phyloP scores from a whole-genome alignment of 2,113 vertebrate species.

The Urocitellus parryii region DNA sequence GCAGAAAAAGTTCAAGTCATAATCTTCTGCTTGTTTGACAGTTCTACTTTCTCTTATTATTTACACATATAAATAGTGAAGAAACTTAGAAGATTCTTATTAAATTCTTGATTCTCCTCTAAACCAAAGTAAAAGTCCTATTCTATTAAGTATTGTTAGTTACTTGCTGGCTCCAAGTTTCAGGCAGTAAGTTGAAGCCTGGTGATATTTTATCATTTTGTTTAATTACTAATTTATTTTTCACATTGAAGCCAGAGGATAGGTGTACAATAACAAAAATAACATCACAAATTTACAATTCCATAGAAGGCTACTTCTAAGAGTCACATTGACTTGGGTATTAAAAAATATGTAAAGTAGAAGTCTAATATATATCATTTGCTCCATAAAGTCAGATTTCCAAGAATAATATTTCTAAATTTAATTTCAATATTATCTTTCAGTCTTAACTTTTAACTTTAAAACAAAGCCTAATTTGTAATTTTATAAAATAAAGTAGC shows the following conservation, averaged over 20 bases:
- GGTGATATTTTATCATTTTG: background rate
- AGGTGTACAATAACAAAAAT: background rate
- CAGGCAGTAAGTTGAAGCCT: background rate
- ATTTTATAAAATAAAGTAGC: background rate
- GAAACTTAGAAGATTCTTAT: background rate
- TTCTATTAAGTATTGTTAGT: background rate
- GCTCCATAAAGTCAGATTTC: background rate
- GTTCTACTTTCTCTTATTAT: background rate
- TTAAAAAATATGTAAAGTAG: background rate
- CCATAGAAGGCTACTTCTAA: background rate
- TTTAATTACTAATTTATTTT: slow-evolving; percentile 12
- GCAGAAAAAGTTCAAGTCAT: background rate
- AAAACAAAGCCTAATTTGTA: background rate
- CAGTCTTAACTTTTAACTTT: background rate
- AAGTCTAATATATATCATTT: background rate
- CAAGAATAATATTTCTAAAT: background rate
- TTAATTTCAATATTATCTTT: background rate
- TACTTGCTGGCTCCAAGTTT: background rate
- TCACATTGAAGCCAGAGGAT: background rate
- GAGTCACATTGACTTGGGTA: background rate
- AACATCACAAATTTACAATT: background rate
- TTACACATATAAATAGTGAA: background rate
- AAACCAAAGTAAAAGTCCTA: background rate
- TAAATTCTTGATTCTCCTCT: slow-evolving; percentile 41
- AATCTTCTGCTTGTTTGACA: background rate